Percentiles rank a stretch among this genome's conserved stretches.
These are phyloP conservation scores for Samia ricini DNA, from an alignment of 1,140 invertebrate genomes.

Conservation along the genomic window DNA sequence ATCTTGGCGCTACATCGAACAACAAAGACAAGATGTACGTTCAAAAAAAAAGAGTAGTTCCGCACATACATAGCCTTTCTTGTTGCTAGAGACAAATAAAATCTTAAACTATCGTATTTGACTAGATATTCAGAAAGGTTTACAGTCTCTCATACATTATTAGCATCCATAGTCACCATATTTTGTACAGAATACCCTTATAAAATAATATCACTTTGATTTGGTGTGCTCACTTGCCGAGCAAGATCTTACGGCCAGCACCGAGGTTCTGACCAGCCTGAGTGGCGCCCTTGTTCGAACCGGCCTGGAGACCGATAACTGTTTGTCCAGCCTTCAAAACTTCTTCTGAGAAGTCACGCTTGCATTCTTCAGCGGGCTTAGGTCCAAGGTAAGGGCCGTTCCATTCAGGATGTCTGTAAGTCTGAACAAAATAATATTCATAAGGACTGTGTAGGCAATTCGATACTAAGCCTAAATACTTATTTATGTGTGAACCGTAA, in stretches of 20 bases:
- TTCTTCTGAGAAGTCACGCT: slow-evolving; percentile 94
- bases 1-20: slow-evolving; percentile 56
- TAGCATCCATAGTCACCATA: slow-evolving; percentile 51
- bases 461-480: background rate
- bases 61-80: background rate
- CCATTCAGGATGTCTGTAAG: slow-evolving; percentile 94
- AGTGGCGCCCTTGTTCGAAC: slow-evolving; percentile 96
- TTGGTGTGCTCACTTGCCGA: slow-evolving; percentile 85
- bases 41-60: background rate
- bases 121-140: slow-evolving; percentile 48
- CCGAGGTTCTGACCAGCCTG: slow-evolving; percentile 96
- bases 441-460: background rate
- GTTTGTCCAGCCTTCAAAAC: slow-evolving; percentile 93
- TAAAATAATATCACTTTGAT: slow-evolving; percentile 69
- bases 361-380: slow-evolving; percentile 93
- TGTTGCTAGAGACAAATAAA: slow-evolving; percentile 10
- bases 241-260: slow-evolving; percentile 91
- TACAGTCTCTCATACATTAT: slow-evolving; percentile 54
- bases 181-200: slow-evolving; percentile 67
- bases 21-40: slow-evolving; percentile 13
- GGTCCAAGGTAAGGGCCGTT: slow-evolving; percentile 92
- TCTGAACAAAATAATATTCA: slow-evolving; percentile 76
- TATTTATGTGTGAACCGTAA: slow-evolving; percentile 8
- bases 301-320: slow-evolving; percentile 96
- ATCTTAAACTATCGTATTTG: slow-evolving; percentile 34